Percentiles rank a stretch among this genome's conserved stretches.
Evolutionary conservation across 2,888 invertebrate species (phyloP).

Genomic region (Ethmia dodecea): DNA sequence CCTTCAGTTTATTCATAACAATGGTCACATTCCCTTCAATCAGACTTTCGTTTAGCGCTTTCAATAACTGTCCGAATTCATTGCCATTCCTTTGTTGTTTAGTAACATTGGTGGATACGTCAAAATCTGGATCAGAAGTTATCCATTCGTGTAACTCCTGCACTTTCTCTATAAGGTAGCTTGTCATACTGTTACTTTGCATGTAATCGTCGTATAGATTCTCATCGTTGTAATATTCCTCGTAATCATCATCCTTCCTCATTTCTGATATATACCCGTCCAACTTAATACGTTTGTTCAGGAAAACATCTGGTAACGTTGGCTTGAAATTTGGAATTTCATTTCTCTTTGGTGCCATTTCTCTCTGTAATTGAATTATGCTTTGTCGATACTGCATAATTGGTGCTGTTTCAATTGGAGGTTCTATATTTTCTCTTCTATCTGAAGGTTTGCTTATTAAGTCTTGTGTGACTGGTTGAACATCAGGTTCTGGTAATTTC

Average conservation of each 20-base stretch:
- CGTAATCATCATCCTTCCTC: constrained; percentile 40
- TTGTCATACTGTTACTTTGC: constrained; percentile 64
- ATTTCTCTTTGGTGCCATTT: neutral
- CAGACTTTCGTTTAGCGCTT: constrained; percentile 72
- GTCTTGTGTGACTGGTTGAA: too few species aligned
- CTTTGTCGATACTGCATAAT: too few species aligned
- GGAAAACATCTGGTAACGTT: constrained; percentile 43
- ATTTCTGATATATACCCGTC: constrained; percentile 40
- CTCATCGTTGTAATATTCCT: constrained; percentile 64
- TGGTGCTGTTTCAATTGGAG: constrained; percentile 11
- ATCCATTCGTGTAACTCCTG: constrained; percentile 75
- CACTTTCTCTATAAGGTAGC: constrained; percentile 68
- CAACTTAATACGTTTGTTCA: constrained; percentile 23
- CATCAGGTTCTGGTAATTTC: constrained; percentile 19
- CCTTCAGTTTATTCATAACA: constrained; percentile 67
- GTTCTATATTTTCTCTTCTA: neutral
- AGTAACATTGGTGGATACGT: constrained; percentile 28
- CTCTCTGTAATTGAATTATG: too few species aligned
- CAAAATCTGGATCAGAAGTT: constrained; percentile 52
- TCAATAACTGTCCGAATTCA: constrained; percentile 55
- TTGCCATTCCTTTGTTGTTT: constrained; percentile 27
- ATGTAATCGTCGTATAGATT: constrained; percentile 66
- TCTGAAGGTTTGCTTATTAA: neutral
- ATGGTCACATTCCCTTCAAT: constrained; percentile 66
- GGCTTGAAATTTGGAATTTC: constrained; percentile 54